A percentile compares a stretch with the other conserved stretches of the same genome.
Conservation (phyloP, 2,113 vertebrate species). For the Oreocharis arfaki region DNA sequence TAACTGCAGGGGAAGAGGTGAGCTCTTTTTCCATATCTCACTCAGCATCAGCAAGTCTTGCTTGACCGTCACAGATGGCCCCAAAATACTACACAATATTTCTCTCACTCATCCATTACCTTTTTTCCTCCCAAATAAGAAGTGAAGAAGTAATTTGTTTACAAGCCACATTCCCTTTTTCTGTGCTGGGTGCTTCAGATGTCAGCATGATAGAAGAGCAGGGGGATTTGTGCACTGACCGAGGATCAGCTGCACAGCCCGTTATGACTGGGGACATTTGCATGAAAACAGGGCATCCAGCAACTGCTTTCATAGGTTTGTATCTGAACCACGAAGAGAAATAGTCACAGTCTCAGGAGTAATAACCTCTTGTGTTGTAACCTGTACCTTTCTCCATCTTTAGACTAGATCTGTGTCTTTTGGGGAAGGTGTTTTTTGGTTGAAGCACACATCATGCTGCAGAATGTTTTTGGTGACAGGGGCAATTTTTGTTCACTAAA, state of each 20-base stretch:
- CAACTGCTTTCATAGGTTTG: not conserved
- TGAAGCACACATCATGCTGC: accelerated
- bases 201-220: not conserved
- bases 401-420: not conserved
- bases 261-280: not conserved
- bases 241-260: not conserved
- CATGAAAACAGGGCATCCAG: not conserved
- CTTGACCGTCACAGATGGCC: accelerated
- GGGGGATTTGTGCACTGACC: not conserved
- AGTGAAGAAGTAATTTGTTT: conserved; percentile 29
- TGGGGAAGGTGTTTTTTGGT: not conserved
- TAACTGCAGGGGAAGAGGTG: not conserved
- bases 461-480: not conserved
- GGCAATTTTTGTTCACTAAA: not conserved
- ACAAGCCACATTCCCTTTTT: not conserved
- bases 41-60: not conserved
- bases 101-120: not conserved
- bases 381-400: not conserved
- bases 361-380: not conserved
- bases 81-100: not conserved
- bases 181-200: conserved; percentile 8
- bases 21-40: not conserved
- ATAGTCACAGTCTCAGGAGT: not conserved
- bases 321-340: not conserved
- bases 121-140: not conserved